Conservation (phyloP, 1,140 invertebrate genomes). For the Bombus picipes region DNA sequence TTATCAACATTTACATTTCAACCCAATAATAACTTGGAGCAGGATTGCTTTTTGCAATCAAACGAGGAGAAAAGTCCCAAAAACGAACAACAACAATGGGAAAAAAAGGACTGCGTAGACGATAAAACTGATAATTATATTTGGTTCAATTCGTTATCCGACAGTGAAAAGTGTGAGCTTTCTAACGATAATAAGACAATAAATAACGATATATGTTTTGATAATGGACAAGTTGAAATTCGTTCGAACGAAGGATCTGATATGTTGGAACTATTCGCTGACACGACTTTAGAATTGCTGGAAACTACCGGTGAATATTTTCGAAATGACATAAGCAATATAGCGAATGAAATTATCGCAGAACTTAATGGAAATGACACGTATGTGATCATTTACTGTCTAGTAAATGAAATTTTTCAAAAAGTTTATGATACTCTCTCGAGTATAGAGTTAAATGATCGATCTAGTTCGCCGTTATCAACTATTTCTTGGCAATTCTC, state of each 20-base stretch:
- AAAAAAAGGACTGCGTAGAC: neutral
- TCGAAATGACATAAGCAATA: constrained; percentile 72
- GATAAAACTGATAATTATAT: neutral
- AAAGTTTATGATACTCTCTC: constrained; percentile 44
- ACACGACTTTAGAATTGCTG: constrained; percentile 64
- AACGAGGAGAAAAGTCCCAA: neutral
- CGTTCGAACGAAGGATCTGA: constrained; percentile 67
- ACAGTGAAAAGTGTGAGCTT: neutral
- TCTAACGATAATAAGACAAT: neutral
- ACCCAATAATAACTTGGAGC: neutral
- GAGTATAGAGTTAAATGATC: neutral
- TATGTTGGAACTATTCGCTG: constrained; percentile 68
- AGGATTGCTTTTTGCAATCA: neutral
- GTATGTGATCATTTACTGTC: constrained; percentile 60
- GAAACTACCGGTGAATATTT: constrained; percentile 73
- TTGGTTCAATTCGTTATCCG: neutral
- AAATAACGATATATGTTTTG: neutral
- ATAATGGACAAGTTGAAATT: neutral
- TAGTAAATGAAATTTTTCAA: constrained; percentile 70
- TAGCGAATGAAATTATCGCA: constrained; percentile 75
- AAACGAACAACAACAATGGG: neutral
- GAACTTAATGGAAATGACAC: constrained; percentile 71
- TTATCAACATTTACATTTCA: neutral
- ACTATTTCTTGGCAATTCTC: constrained; percentile 1
- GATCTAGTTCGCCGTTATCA: neutral